Base-by-base conservation (phyloP, 2,888 invertebrate species). In the Philopedon plagiatum region DNA sequence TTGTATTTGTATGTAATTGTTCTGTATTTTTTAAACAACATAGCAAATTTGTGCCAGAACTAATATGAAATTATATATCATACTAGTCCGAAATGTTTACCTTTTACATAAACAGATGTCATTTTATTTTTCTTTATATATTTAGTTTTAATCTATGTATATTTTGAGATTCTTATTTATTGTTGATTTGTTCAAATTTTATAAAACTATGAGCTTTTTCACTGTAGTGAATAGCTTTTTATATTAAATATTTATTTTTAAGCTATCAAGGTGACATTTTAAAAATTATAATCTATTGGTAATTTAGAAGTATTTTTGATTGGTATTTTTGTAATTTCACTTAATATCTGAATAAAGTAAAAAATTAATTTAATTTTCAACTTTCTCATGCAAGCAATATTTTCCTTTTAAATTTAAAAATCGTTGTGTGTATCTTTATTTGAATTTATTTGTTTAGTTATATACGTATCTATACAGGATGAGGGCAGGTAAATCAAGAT, bases 31-130 rank as follows among this genome's bases (percentile, higher is more conserved):
- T 29, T 54, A 7, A 29, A 2, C 15, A 29, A 2, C 44, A 8
- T 46, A 21, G 9, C 11, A 29, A 29, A 15, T 15, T 54, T 29
- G 51, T 54, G 51, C 51, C 51, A 54, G 51, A 54, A 15, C 29
- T 29, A 18, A 29, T 32, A 54, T 29, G 29, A 54, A 54, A 54
- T 54, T 54, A 54, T 54, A 5, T 54, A 54, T 54, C 9, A 15
- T 15, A 62, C 62, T 62, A 62, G 62, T 62, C 62, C 19, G 49
- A 21, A 62, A 62, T 62, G 62, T 62, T 62, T 62, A 62, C 62
- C 49, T 49, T 61, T 62, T 62, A 46, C 29, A 46, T 34, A 49
- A 32, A 34, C 46, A 32, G 62, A 26, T 29, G 29, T 62, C 26
- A 13, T 51, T 46, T 54, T 29, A 54, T 0, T 15, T 29, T 23